Evolutionary conservation across 30 jellyfish, hydroid and myxozoan genomes (phyloP).

Genomic region (Haliclystus octoradiatus): DNA sequence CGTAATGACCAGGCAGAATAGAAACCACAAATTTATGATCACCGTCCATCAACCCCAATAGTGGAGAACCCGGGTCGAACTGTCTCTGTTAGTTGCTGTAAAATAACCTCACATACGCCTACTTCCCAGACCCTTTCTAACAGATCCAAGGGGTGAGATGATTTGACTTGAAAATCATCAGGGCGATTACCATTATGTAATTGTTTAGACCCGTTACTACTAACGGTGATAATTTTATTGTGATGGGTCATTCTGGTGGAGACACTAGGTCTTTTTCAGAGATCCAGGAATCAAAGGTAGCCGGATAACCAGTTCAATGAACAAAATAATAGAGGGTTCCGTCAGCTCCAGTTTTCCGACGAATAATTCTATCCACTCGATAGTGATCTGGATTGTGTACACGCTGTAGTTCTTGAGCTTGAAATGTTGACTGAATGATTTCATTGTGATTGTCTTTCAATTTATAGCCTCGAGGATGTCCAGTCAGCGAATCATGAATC

Average conservation of each 20-base stretch:
- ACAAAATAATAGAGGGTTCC: neutral
- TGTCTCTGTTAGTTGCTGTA: too few species aligned
- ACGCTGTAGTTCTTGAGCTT: constrained; percentile 2
- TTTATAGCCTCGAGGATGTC: neutral
- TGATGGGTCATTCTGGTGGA: neutral
- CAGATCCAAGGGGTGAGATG: neutral
- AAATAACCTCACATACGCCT: neutral
- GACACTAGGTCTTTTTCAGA: neutral
- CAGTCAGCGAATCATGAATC: neutral
- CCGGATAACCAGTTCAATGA: neutral
- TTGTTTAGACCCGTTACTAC: neutral
- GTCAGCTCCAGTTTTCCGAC: neutral
- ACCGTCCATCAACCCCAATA: too few species aligned
- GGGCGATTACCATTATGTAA: neutral
- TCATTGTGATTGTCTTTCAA: neutral
- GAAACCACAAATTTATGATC: neutral
- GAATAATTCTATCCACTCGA: constrained; percentile 36
- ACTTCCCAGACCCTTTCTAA: neutral
- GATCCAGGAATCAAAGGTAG: neutral
- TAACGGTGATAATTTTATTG: neutral
- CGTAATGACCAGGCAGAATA: neutral
- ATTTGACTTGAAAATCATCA: neutral
- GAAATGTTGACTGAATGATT: neutral
- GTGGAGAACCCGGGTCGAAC: too few species aligned
- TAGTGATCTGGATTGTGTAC: constrained; percentile 10